Base-by-base conservation (phyloP, 2,113 vertebrate genomes). In the Microtus pennsylvanicus region DNA sequence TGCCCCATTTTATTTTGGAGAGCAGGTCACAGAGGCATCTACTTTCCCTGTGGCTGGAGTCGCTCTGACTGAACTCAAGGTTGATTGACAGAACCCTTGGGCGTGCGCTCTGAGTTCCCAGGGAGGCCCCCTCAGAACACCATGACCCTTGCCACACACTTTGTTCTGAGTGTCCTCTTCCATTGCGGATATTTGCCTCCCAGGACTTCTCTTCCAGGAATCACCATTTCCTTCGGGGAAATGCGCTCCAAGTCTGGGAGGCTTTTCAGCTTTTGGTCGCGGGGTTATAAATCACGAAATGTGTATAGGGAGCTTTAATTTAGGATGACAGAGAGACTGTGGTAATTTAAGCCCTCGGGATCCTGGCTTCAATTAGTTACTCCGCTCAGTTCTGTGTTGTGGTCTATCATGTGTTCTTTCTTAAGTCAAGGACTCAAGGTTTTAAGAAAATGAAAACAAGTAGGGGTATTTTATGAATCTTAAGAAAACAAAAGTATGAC, bases 321-420 rank as follows among this genome's bases (percentile, higher is more conserved):
- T 86, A 94, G 91, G 86, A 95, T 97, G 97, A 97, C 96, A 97
- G 89, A 82, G 90, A 97, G 63, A 76, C 91, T 82, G 47, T 88
- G 58, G 97, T 94, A 89, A 97, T 94, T 90, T 92, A 96, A 97
- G 52, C 90, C 77, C 47, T 87, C 33, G 0, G 11, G 91, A 96
- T 65, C 94, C 96, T 97, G 97, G 90, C 74, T 96, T 95, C 95
- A 96, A 92, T 97, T 97, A 96, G 92, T 87, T 89, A 63, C 90
- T 88, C 93, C 50, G 92, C 52, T 94, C 61, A 81, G 67, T 82
- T 93, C 97, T 96, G 8, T 95, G 92, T 94, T 94, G 86, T 97
- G 92, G 86, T 83, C 93, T 96, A 11, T 65, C 72, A 17, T 89
- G 52, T 93, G 61, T n/a, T 75, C 92, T 88, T 97, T 82, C 72